A percentile compares a stretch with the other conserved stretches of the same genome.
phyloP scores from a whole-genome alignment of 2,113 vertebrate genomes.

The Tychaedon coryphoeus region DNA sequence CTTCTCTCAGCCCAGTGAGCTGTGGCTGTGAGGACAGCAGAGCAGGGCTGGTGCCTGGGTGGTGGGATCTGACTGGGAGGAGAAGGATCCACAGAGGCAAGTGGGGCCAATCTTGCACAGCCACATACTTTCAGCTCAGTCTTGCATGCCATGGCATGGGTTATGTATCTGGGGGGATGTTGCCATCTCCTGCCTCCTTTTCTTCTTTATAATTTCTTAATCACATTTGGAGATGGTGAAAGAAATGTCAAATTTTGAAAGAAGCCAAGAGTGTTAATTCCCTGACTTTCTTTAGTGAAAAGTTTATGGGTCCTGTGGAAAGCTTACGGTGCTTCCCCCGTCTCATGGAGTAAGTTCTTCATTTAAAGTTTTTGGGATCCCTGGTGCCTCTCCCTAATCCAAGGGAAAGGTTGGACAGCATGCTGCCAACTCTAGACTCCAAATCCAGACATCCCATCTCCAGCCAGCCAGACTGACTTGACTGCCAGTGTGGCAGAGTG shows the following conservation, averaged over 20 bases:
- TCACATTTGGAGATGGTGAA: not conserved
- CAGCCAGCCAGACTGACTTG: not conserved
- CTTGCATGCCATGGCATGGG: not conserved
- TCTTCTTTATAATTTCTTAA: not conserved
- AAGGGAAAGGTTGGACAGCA: not conserved
- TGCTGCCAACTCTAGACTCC: not conserved
- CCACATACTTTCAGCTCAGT: not conserved
- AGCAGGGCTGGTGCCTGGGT: not conserved
- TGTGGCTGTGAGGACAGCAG: fast-evolving
- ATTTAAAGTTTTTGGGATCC: not conserved
- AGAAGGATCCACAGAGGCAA: not conserved
- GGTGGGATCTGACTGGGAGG: not conserved
- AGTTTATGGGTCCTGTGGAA: not conserved
- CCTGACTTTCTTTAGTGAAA: not conserved
- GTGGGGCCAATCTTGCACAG: not conserved
- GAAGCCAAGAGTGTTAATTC: not conserved
- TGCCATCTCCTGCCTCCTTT: not conserved
- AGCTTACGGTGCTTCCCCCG: fast-evolving
- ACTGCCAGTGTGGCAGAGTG: not conserved
- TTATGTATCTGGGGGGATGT: not conserved
- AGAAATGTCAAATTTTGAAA: not conserved
- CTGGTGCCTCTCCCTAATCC: fast-evolving
- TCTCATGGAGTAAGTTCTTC: not conserved
- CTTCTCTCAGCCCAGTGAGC: not conserved
- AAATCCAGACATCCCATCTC: not conserved